phyloP scores from a whole-genome alignment of 2,113 vertebrate genomes.

The Thymallus thymallus region DNA sequence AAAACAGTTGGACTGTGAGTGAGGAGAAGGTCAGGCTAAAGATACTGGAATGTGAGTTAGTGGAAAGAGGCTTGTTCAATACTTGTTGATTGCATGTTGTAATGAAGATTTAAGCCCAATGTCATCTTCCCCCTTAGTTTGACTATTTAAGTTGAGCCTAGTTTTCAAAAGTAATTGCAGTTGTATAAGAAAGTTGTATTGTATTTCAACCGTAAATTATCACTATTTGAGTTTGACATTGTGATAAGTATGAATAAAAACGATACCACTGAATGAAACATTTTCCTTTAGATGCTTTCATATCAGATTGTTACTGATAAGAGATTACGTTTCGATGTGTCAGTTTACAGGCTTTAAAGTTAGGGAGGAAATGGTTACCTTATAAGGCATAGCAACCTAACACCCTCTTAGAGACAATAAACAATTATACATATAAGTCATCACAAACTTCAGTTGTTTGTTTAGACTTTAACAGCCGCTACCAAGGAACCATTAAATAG shows the following conservation, averaged over 20 bases:
- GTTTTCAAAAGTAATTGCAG: neutral
- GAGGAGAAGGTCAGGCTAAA: neutral
- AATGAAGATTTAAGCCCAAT: neutral
- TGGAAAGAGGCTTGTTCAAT: neutral
- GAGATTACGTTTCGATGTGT: too few relatives aligned
- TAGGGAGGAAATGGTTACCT: too few relatives aligned
- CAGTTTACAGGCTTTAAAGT: too few relatives aligned
- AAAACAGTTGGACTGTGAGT: neutral
- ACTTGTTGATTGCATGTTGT: neutral
- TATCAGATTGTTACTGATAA: neutral
- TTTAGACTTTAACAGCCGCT: too few relatives aligned
- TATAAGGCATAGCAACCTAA: too few relatives aligned
- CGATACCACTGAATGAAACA: slow-evolving; percentile 22
- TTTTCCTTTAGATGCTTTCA: slow-evolving; percentile 4
- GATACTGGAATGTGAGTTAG: neutral
- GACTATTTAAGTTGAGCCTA: neutral
- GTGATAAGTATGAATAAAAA: slow-evolving; percentile 41
- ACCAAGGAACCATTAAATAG: too few relatives aligned
- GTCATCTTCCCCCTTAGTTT: neutral
- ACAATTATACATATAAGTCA: too few relatives aligned
- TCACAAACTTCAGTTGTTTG: too few relatives aligned
- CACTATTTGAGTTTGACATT: slow-evolving; percentile 14
- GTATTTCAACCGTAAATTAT: neutral
- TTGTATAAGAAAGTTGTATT: slow-evolving; percentile 5
- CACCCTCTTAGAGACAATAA: too few relatives aligned